Percentiles rank a stretch among this genome's conserved stretches.
Evolutionary conservation across 2,797 vertebrate genomes (phyloP).

Genomic region (Lepilemur septentrionalis): DNA sequence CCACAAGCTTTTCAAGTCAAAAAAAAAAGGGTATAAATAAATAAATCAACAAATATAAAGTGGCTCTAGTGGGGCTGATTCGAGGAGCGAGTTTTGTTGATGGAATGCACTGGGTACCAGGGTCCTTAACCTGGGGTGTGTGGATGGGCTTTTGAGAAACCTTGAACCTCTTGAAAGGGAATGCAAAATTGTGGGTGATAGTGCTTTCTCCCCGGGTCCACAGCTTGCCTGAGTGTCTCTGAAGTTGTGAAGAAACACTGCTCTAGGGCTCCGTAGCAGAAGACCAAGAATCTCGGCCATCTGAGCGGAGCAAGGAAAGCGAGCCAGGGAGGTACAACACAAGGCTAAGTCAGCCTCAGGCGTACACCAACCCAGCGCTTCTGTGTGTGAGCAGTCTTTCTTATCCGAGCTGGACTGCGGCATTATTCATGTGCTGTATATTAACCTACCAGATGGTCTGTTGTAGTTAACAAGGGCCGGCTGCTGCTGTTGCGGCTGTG

Average conservation of each 20-base stretch:
- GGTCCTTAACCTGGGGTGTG: neutral
- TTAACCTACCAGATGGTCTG: conserved; percentile 90
- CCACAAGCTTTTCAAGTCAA: conserved; percentile 19
- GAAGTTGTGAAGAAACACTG: neutral
- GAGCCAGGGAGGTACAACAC: neutral
- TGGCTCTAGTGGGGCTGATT: neutral
- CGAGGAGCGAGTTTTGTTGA: neutral
- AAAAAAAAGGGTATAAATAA: neutral
- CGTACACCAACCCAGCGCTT: neutral
- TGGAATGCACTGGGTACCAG: accelerated
- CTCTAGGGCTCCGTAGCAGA: neutral
- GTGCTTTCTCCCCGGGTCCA: neutral
- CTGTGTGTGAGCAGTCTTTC: neutral
- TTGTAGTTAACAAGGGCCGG: conserved; percentile 88
- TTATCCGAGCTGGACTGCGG: neutral
- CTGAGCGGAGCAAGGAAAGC: neutral
- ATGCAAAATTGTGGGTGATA: neutral
- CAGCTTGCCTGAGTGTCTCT: neutral
- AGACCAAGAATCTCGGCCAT: neutral
- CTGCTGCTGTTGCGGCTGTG: conserved; percentile 86
- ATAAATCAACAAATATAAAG: neutral
- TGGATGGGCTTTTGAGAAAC: neutral
- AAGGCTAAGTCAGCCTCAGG: neutral
- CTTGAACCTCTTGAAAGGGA: neutral
- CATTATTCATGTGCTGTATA: neutral